phyloP scores from a whole-genome alignment of 2,797 vertebrate species.

The Onychomys arenicola region DNA sequence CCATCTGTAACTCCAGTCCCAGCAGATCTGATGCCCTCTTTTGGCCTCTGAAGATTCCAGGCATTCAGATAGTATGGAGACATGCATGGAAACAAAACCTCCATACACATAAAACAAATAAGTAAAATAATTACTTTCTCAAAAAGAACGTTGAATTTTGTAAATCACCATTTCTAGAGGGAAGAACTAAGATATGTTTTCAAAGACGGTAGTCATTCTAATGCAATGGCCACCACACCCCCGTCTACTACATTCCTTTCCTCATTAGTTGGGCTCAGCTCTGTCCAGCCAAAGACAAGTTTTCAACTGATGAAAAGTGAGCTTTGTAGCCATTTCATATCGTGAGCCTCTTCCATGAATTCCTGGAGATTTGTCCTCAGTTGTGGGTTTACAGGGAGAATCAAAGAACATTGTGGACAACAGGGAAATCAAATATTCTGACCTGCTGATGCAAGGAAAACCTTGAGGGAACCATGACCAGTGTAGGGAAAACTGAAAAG shows the following conservation, averaged over 20 bases:
- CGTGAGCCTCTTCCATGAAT: neutral
- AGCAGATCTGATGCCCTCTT: neutral
- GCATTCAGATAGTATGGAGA: neutral
- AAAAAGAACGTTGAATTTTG: neutral
- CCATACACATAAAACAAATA: neutral
- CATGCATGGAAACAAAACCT: neutral
- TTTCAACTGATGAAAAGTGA: neutral
- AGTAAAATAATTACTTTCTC: neutral
- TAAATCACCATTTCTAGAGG: neutral
- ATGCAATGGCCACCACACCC: neutral
- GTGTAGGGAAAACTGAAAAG: neutral
- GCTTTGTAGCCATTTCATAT: neutral
- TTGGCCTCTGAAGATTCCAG: neutral
- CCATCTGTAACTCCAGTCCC: neutral
- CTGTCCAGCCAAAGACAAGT: neutral
- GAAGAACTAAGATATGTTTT: neutral
- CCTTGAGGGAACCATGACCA: neutral
- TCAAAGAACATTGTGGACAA: neutral
- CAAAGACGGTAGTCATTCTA: slow-evolving; percentile 12
- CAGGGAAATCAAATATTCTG: neutral
- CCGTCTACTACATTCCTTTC: neutral
- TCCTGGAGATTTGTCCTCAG: neutral
- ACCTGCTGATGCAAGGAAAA: neutral
- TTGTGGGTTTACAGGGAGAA: neutral
- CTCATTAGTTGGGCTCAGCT: neutral